Base-by-base conservation (phyloP, 2,888 invertebrate species). In the Thereva unica region DNA sequence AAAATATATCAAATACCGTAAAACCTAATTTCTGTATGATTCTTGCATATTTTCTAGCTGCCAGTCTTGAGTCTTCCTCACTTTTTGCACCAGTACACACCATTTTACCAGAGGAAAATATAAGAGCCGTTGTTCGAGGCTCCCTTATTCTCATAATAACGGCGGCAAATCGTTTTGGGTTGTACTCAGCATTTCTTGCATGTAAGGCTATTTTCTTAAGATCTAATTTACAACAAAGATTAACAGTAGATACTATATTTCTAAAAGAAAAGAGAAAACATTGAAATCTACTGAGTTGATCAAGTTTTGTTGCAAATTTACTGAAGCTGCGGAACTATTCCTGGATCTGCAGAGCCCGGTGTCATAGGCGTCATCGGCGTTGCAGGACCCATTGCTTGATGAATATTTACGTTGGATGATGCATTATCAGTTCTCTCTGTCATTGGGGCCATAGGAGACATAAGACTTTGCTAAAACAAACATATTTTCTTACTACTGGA, bases 181-280 rank as follows among this genome's bases (percentile, higher is more conserved):
- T 99, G 78, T 98, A 99, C 81, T 99, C 98, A 2, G 98, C 98
- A 84, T 99, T 99, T 78, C 98, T 89, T 0, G 98, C 97, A 79
- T 97, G 97, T 3, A 98, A 83, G 0, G 98, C 97, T 74, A 99
- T 99, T 82, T 93, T 95, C 77, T 98, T 97, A 69, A 99, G 84
- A 78, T 99, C 97, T 72, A 98, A 82, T 82, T 94, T 95, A 79
- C 97, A 97, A 75, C 91, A 93, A 63, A 99, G 83, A 80, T 97
- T 98, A 0, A 99, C 97, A 4, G 98, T 99, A 54, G 97, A 96
- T 0, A 99, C 98, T 76, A 99, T 98, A 77, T 98, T 99, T 78
- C 95, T 95, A 81, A 67, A 84, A 84, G 70, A 54, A 71, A 67
- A 8, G 7, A 37, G 34, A 47, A 44, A 53, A 53, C 12, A 40